Conservation (phyloP, 1,140 invertebrate species). For the Anastatus disparis region DNA sequence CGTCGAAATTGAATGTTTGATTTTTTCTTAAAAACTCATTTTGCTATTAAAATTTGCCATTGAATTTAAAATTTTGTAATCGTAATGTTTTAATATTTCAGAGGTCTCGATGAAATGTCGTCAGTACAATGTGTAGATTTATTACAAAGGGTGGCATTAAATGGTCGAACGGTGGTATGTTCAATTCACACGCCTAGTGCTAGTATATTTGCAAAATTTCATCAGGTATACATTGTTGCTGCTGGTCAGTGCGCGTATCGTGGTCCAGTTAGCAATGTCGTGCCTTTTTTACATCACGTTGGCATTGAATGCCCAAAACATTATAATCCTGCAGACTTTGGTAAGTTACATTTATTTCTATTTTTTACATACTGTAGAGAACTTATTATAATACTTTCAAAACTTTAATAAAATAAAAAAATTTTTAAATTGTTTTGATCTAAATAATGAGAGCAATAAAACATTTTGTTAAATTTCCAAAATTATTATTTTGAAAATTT, state of each 20-base stretch:
- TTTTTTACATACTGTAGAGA: no score
- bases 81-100: no score
- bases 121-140: slow-evolving; percentile 80
- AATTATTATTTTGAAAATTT: no score
- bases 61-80: no score
- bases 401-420: no score
- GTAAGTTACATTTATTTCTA: slow-evolving; percentile 66
- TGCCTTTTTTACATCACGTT: slow-evolving; percentile 75
- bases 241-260: slow-evolving; percentile 81
- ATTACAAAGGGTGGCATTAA: slow-evolving; percentile 80
- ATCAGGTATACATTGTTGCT: slow-evolving; percentile 81
- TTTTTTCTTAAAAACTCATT: no score
- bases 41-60: no score
- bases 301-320: slow-evolving; percentile 78
- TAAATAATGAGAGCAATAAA: no score
- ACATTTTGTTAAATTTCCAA: no score
- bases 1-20: no score
- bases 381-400: no score
- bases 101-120: slow-evolving; percentile 81
- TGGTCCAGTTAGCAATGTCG: slow-evolving; percentile 73
- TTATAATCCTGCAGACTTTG: slow-evolving; percentile 86
- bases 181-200: slow-evolving; percentile 93
- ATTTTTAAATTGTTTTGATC: no score
- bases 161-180: slow-evolving; percentile 87
- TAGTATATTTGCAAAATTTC: slow-evolving; percentile 79